Base-by-base conservation (phyloP, 2,888 invertebrate species). In the Tholera decimalis region DNA sequence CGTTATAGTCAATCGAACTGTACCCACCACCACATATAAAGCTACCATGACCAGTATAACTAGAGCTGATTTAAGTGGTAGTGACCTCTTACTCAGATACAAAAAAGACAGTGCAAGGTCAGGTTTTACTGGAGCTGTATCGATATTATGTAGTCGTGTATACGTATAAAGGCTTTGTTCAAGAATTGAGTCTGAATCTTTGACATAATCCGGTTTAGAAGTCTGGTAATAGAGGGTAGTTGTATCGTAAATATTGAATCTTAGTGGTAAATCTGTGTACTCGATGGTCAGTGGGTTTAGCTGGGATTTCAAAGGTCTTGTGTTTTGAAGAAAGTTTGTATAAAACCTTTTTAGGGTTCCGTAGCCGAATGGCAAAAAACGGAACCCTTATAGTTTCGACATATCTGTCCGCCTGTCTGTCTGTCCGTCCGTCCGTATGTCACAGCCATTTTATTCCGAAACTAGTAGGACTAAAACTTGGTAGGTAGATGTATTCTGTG, bases 141-240 rank as follows among this genome's bases (percentile, higher is more conserved):
- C 20, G 8, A 0, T 20, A 8, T 37, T 15, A n/a, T n/a, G 20
- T 0, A 4, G 1, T 8, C 30, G 28, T 18, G 30, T n/a, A 20
- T 22, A n/a, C 37, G 11, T n/a, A 11, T 30, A 22, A 41, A 41
- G 22, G 49, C 49, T 57, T 66, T 22, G 13, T 57, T 26, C 15
- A n/a, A 7, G 37, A 39, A 39, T 49, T 37, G 18, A 39, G 43
- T 30, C 30, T 30, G 20, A 73, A 51, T 50, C 35, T 73, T 41
- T 20, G 51, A 55, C 35, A 35, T 58, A 73, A 67, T 67, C 59
- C 35, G 7, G 28, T 28, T 20, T n/a, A 37, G 3, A 51, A 56
- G 15, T 0, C 11, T 20, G 22, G 8, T 51, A 33, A 30, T 30
- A n/a, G 18, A 15, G 9, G 13, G 7, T 35, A 47, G 49, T 49